phyloP scores from a whole-genome alignment of 2,888 invertebrate species.

The Zhuqinia jingwanae region DNA sequence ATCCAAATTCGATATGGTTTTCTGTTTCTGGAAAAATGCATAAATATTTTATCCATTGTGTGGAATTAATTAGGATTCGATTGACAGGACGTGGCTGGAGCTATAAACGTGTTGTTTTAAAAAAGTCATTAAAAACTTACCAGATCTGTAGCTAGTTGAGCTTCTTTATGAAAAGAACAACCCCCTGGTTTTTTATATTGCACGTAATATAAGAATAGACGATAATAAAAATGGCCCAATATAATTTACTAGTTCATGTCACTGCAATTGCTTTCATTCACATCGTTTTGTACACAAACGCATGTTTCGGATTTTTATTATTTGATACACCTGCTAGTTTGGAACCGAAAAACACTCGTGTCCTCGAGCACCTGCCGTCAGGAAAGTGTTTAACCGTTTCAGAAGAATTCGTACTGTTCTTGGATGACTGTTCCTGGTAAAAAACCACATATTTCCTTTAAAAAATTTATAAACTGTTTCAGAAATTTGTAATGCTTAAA shows the following conservation, averaged over 20 bases:
- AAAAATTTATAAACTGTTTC: not conserved
- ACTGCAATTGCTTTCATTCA: not conserved
- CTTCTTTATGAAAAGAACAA: too few species aligned
- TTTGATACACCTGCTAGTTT: constrained; percentile 3
- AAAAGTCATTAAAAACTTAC: too few species aligned
- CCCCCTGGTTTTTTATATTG: not conserved
- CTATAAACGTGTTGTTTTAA: too few species aligned
- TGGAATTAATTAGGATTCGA: too few species aligned
- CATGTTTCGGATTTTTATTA: not conserved
- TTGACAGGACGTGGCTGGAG: too few species aligned
- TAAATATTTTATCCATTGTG: too few species aligned
- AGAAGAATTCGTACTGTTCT: constrained; percentile 68
- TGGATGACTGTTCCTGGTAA: constrained; percentile 76
- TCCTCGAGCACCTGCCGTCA: constrained; percentile 67
- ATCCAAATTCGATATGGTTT: too few species aligned
- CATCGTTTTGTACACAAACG: not conserved
- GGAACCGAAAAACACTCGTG: constrained; percentile 69
- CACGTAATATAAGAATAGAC: not conserved
- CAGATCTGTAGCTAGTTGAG: too few species aligned
- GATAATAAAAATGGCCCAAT: not conserved
- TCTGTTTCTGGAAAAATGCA: too few species aligned
- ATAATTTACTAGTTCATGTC: not conserved
- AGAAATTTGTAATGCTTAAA: not conserved
- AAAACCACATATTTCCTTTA: not conserved
- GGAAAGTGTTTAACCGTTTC: constrained; percentile 74